A percentile compares a stretch with the other conserved stretches of the same genome.
phyloP scores from a whole-genome alignment of 2,797 vertebrate genomes.

The Channa striata region DNA sequence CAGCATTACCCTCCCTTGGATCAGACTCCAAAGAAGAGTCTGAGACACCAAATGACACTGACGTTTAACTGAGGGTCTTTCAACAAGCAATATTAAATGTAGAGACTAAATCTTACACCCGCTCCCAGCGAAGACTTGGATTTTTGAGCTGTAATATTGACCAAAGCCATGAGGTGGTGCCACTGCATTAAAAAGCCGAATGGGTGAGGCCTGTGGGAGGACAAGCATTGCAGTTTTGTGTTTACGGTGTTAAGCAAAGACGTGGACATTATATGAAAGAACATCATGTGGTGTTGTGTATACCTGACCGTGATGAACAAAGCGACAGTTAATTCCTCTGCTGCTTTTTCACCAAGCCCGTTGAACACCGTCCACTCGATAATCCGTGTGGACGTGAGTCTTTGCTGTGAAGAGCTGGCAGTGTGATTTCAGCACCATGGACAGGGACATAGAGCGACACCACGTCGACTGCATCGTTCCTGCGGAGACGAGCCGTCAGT shows the following conservation, averaged over 20 bases:
- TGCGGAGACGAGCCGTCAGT: neutral
- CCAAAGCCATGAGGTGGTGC: slow-evolving; percentile 52
- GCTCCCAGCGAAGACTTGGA: neutral
- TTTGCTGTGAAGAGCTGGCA: neutral
- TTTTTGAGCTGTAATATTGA: slow-evolving; percentile 16
- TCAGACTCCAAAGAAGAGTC: too few species aligned
- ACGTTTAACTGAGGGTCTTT: too few species aligned
- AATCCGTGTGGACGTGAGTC: too few species aligned
- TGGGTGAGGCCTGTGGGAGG: slow-evolving; percentile 52
- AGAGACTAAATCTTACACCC: too few species aligned
- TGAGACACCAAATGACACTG: too few species aligned
- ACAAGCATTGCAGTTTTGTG: slow-evolving; percentile 39
- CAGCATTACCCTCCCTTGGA: too few species aligned
- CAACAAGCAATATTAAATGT: too few species aligned
- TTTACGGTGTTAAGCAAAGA: neutral
- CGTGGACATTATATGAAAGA: neutral
- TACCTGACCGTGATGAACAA: neutral
- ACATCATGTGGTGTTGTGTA: neutral
- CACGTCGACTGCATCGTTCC: neutral
- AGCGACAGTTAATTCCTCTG: neutral
- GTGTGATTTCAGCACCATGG: slow-evolving; percentile 61
- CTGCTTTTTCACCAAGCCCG: neutral
- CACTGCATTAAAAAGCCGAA: slow-evolving; percentile 41
- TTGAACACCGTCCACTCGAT: neutral
- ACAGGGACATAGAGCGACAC: slow-evolving; percentile 30